phyloP scores from a whole-genome alignment of 2,113 vertebrate species.

The Sinocyclocheilus rhinocerous region DNA sequence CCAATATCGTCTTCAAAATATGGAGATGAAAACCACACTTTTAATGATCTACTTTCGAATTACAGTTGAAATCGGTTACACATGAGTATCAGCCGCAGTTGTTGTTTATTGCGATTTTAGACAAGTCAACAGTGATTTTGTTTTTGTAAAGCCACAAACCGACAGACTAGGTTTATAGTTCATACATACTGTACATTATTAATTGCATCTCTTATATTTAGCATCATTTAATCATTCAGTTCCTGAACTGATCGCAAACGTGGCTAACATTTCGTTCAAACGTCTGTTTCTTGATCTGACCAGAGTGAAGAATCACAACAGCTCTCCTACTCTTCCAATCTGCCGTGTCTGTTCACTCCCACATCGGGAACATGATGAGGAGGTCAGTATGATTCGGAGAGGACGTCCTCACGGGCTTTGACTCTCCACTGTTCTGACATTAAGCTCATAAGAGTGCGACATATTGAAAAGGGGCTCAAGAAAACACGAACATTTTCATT shows the following conservation, averaged over 20 bases:
- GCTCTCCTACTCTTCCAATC: neutral
- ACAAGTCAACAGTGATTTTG: neutral
- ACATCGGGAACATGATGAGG: neutral
- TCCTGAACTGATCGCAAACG: neutral
- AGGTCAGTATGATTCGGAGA: neutral
- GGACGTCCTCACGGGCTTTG: conserved; percentile 41
- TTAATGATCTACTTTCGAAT: neutral
- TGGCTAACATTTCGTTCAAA: neutral
- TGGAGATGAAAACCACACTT: neutral
- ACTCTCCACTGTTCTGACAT: conserved; percentile 64
- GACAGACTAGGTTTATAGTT: neutral
- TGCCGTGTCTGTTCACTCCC: neutral
- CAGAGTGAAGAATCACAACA: conserved; percentile 13
- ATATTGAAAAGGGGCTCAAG: conserved; percentile 84
- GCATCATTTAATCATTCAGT: neutral
- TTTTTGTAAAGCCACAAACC: too few relatives aligned
- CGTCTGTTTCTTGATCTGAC: neutral
- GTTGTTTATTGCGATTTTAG: neutral
- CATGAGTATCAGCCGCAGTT: neutral
- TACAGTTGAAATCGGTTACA: neutral
- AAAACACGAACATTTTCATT: conserved; percentile 86
- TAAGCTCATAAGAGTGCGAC: conserved; percentile 81
- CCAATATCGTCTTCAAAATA: neutral
- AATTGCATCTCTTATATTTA: neutral
- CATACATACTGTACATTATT: neutral